These are phyloP conservation scores for Calliphora vicina DNA, from an alignment of 1,140 invertebrate species.

Conservation along the genomic window DNA sequence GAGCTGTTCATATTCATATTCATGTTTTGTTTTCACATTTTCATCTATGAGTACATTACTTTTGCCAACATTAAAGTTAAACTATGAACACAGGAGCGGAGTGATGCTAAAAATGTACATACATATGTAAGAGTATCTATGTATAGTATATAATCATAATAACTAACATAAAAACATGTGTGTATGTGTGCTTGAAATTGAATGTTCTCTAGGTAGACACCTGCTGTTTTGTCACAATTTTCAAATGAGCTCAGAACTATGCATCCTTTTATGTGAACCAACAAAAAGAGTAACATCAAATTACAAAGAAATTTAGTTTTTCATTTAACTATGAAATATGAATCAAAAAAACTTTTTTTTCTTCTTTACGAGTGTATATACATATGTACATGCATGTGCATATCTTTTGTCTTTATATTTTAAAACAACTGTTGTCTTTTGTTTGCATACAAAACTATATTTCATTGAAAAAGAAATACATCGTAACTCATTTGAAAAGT, in stretches of 20 bases:
- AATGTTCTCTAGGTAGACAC: neutral
- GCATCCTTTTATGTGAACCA: neutral
- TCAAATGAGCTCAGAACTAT: slow-evolving; percentile 7
- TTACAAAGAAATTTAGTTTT: neutral
- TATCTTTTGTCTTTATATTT: neutral
- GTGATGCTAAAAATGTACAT: no score
- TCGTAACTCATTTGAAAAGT: neutral
- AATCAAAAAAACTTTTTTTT: neutral
- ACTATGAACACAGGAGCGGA: neutral
- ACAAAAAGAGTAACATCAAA: neutral
- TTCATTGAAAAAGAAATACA: neutral
- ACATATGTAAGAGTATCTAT: no score
- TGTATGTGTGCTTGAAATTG: neutral
- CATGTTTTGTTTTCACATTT: slow-evolving; percentile 1
- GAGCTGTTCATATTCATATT: no score
- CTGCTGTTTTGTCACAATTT: slow-evolving; percentile 16
- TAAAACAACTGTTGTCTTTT: neutral
- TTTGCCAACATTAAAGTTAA: neutral
- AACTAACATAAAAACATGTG: neutral
- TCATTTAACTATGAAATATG: neutral
- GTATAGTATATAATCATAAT: neutral
- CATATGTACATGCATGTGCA: no score
- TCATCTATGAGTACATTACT: neutral
- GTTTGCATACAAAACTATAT: neutral
- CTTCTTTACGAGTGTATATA: no score